phyloP scores from a whole-genome alignment of 1,140 invertebrate species.

The Ceratoteleas bidentatus region DNA sequence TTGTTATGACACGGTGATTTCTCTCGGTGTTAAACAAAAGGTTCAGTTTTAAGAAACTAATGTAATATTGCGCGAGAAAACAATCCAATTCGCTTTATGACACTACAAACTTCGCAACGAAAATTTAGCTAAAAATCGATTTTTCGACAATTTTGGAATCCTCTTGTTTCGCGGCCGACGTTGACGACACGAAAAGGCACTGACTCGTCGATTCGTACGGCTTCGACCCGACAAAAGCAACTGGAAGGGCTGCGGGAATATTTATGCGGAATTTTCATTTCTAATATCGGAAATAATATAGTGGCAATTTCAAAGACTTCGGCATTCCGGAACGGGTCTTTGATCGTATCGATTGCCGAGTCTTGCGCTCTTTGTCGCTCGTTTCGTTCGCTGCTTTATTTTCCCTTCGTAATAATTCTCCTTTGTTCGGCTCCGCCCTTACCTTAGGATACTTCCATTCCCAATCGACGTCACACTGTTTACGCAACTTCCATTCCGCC shows the following conservation, averaged over 20 bases:
- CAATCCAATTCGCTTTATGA: no score
- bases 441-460: conserved; percentile 61
- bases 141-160: no score
- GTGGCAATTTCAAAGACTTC: conserved; percentile 50
- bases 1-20: no score
- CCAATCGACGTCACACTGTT: conserved; percentile 66
- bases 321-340: conserved; percentile 37
- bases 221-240: conserved; percentile 22
- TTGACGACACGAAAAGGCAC: no score
- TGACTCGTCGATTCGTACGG: not conserved
- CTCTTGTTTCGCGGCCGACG: no score
- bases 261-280: conserved; percentile 55
- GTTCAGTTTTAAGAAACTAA: no score
- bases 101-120: no score
- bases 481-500: conserved; percentile 67
- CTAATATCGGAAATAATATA: conserved; percentile 59
- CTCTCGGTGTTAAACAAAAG: no score
- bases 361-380: conserved; percentile 29
- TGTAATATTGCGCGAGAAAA: not conserved
- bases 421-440: conserved; percentile 38
- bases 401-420: conserved; percentile 66
- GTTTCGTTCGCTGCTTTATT: conserved; percentile 33
- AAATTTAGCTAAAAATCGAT: no score
- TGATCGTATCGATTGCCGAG: conserved; percentile 35
- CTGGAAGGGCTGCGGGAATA: conserved; percentile 30